Conservation (phyloP, 2,113 vertebrate genomes). For the Sardina pilchardus region DNA sequence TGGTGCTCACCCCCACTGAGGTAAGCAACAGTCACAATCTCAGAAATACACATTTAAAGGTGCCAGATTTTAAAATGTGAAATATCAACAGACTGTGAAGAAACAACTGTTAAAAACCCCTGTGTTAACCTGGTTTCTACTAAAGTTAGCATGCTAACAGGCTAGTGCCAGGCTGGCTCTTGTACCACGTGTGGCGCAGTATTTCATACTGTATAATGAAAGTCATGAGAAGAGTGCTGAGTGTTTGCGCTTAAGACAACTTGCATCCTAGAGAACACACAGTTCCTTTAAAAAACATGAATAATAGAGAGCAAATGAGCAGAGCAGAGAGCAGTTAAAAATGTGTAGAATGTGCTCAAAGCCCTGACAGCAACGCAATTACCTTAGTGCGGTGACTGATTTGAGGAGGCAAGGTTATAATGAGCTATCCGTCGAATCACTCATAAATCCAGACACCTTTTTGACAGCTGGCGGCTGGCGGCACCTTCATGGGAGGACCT, state of each 20-base stretch:
- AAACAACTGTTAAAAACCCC: too few species aligned
- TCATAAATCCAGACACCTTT: neutral
- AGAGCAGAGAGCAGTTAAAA: neutral
- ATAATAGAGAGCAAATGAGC: neutral
- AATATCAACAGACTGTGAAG: too few species aligned
- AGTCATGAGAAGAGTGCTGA: too few species aligned
- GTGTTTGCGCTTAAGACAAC: too few species aligned
- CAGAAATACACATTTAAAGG: neutral
- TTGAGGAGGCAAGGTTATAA: neutral
- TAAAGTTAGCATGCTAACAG: too few species aligned
- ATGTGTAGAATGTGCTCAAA: neutral
- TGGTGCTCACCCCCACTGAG: slow-evolving; percentile 82
- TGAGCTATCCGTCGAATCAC: too few species aligned
- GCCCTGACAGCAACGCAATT: neutral
- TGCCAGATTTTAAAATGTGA: too few species aligned
- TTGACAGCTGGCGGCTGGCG: neutral
- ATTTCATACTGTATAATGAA: neutral
- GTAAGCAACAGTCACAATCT: slow-evolving; percentile 59
- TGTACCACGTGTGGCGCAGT: neutral
- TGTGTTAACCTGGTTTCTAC: too few species aligned
- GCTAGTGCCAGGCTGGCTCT: too few species aligned
- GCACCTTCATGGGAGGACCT: neutral
- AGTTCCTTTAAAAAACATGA: too few species aligned
- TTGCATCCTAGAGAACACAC: too few species aligned
- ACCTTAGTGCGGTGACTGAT: neutral